Evolutionary conservation across 2,113 vertebrate species (phyloP), one percentile per base, ranked within the genome.

Genomic region (Poeciliopsis occidentalis): DNA sequence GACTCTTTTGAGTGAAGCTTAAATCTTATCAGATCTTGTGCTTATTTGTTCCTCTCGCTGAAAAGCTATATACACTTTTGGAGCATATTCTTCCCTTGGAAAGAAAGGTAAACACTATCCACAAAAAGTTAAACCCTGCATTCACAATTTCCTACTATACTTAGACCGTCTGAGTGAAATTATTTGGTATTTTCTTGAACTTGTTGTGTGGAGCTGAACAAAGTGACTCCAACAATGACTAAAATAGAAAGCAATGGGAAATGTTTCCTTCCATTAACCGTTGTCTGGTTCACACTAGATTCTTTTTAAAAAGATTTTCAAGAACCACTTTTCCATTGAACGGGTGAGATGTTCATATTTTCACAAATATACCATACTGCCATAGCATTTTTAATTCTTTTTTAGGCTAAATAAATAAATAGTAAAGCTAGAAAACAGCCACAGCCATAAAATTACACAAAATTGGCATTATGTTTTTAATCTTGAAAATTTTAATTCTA

Each of bases 1-100:
- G 84, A 85, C 83, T 64, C 60, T 41, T 86, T 90, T 84, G 67
- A 90, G 80, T 77, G 70, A 73, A 81, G 73, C 69, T 73, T 37
- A 73, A 84, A 88, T 93, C 86, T 94, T 94, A 93, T 94, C 94
- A 80, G 78, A 87, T 86, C 75, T 76, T 76, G 47, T 71, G 37
- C 75, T 81, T 90, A 80, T 95, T 92, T 94, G 92, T 94, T 93
- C 89, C 80, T 54, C 70, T 69, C 68, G 75, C 85, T 90, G 77
- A 87, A 90, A 91, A 84, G 77, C 78, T 60, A 51, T 22, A 69
- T 76, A 75, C 79, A 81, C 80, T 76, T 37, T 88, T 87, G 74
- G 47, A 81, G 69, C 73, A 84, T 83, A 69, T 87, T 89, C 15
- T 85, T 76, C 44, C 8, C 17, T 47, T 4, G 41, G 57, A 90